These are phyloP conservation scores for Plotosus lineatus DNA, from an alignment of 2,113 vertebrate species.

Conservation along the genomic window DNA sequence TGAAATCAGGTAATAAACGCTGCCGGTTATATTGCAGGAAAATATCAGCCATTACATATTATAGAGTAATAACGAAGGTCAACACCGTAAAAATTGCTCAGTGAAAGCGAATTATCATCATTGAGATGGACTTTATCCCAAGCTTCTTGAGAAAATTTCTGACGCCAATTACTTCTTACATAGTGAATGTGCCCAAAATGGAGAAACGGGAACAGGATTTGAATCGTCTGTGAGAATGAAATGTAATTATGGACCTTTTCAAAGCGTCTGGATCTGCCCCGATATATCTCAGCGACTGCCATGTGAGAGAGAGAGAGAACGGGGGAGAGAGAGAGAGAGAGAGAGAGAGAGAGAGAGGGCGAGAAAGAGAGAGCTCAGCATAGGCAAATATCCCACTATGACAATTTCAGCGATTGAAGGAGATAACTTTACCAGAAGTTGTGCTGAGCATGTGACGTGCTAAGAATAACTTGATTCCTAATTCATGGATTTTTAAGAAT, in stretches of 20 bases:
- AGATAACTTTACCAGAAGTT: not conserved
- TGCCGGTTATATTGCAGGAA: not conserved
- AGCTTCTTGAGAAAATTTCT: not conserved
- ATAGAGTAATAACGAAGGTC: not conserved
- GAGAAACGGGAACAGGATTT: not conserved
- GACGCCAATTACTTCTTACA: slow-evolving; percentile 20
- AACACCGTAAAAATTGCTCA: not conserved
- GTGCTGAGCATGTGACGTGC: not conserved
- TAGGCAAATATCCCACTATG: not conserved
- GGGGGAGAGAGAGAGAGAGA: too few relatives aligned
- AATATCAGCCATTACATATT: not conserved
- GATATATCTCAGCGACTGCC: not conserved
- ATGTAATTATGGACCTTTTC: slow-evolving; percentile 17
- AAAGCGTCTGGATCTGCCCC: not conserved
- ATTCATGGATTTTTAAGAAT: not conserved
- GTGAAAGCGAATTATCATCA: slow-evolving; percentile 19
- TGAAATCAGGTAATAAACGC: slow-evolving; percentile 24
- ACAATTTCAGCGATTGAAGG: not conserved
- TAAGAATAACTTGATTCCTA: not conserved
- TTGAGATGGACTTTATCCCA: not conserved
- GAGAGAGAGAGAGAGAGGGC: too few relatives aligned
- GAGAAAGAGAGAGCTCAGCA: not conserved
- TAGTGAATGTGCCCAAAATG: not conserved
- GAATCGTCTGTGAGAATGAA: slow-evolving; percentile 4
- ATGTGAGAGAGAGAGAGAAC: not conserved